phyloP scores from a whole-genome alignment of 2,888 invertebrate genomes.

The Stramonita haemastoma region DNA sequence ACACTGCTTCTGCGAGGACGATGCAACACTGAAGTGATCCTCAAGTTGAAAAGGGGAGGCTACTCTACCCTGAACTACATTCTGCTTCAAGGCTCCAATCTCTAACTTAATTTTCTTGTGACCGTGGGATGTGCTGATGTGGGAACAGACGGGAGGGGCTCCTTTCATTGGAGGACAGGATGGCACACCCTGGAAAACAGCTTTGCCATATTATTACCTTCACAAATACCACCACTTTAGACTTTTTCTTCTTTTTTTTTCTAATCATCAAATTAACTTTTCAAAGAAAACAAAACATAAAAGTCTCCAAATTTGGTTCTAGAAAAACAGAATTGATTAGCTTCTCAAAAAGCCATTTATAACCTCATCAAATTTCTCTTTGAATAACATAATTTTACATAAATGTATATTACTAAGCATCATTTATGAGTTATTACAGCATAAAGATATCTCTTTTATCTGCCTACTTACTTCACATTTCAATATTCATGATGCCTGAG shows the following conservation, averaged over 20 bases:
- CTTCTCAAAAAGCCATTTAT: too few relatives aligned
- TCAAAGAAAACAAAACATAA: not conserved
- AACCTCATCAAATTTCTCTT: too few relatives aligned
- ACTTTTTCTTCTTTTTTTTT: not conserved
- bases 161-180: constrained; percentile 70
- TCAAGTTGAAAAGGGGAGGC: constrained; percentile 50
- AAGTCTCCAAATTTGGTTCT: too few relatives aligned
- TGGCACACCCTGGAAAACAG: constrained; percentile 50
- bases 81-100: constrained; percentile 58
- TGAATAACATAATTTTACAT: too few relatives aligned
- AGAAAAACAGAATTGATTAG: too few relatives aligned
- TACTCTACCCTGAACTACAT: constrained; percentile 63
- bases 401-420: too few relatives aligned
- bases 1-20: constrained; percentile 53
- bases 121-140: constrained; percentile 68
- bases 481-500: too few relatives aligned
- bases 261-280: not conserved
- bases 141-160: constrained; percentile 64
- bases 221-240: not conserved
- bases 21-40: constrained; percentile 46
- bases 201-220: not conserved
- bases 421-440: too few relatives aligned
- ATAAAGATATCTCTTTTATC: too few relatives aligned
- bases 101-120: constrained; percentile 73
- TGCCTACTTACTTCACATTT: too few relatives aligned